Percentiles rank a stretch among this genome's conserved stretches.
Conservation (phyloP, 2,888 invertebrate species). For the Apamea crenata region DNA sequence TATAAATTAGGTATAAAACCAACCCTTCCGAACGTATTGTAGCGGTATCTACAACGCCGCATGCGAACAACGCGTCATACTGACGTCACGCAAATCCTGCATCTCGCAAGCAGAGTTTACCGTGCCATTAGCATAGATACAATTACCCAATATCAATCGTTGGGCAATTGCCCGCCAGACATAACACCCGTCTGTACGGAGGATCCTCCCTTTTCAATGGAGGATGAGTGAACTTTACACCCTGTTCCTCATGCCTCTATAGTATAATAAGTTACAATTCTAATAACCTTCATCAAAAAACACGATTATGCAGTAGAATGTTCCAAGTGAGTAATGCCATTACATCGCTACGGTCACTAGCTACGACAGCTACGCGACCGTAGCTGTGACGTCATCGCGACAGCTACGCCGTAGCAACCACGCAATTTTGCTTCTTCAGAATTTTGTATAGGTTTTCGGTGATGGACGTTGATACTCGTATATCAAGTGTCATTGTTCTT, state of each 20-base stretch:
- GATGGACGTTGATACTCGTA: background rate
- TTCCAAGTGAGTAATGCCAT: conserved; percentile 29
- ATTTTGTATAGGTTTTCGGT: background rate
- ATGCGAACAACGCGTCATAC: no score
- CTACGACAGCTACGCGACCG: conserved; percentile 48
- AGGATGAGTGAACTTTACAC: no score
- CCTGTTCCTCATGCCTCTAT: no score
- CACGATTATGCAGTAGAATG: conserved; percentile 39
- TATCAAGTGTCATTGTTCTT: background rate
- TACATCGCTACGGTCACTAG: conserved; percentile 38
- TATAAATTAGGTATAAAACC: no score
- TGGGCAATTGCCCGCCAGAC: no score
- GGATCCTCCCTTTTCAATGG: no score
- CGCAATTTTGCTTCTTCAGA: background rate
- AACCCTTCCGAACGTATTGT: background rate
- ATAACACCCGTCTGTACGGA: no score
- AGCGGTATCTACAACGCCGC: no score
- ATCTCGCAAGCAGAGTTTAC: no score
- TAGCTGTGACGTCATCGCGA: conserved; percentile 41
- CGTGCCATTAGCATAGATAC: no score
- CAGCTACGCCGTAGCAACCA: conserved; percentile 52
- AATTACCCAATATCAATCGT: no score
- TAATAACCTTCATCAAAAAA: conserved; percentile 35
- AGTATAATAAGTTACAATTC: conserved; percentile 7
- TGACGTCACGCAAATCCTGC: no score